Base-by-base conservation (phyloP, 2,888 invertebrate species). In the Cephus sareptanus region DNA sequence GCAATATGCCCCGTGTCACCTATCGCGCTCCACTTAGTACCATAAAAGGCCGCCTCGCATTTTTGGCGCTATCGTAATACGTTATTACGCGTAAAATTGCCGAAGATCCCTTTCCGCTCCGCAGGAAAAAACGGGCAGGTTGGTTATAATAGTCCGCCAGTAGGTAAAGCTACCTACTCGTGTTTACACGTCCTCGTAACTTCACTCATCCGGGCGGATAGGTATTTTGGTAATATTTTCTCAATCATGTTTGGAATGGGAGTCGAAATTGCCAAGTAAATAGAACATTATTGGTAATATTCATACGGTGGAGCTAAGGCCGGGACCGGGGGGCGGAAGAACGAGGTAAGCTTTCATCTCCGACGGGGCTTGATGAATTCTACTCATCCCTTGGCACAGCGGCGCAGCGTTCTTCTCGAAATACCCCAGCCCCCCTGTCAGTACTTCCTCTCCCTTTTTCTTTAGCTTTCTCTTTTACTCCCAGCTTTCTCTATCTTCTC, bases 331-430 rank as follows among this genome's bases (percentile, higher is more conserved):
- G 79, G 79, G 79, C 73, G 80, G 77, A 84, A 81, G 79, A 78
- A 75, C 75, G 79, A 75, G 76, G 79, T 79, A 80, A 83, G 79
- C 79, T 82, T 84, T 83, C 83, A 83, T 82, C 79, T 77, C 77
- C 79, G 81, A 83, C 82, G 81, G 79, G 75, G 77, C 79, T 84
- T 85, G 83, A 86, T 85, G 82, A 86, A 85, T 84, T 83, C 80
- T 75, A 79, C 78, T 79, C 82, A 81, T 83, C 83, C 81, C 78
- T 83, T 80, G 13, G 37, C 13, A 13, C 71, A 33, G 15, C 31
- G 13, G 37, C 13, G 4, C 71, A 33, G 15, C 31, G 33, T 71
- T 71, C 71, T 71, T 31, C 33, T 71, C 12, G 31, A 33, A 34
- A 71, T 71, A 15, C 13, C 33, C 71, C 71, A 71, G 71, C 33